These are phyloP conservation scores for Dendrocopos noguchii DNA, from an alignment of 2,113 vertebrate genomes.

Conservation along the genomic window DNA sequence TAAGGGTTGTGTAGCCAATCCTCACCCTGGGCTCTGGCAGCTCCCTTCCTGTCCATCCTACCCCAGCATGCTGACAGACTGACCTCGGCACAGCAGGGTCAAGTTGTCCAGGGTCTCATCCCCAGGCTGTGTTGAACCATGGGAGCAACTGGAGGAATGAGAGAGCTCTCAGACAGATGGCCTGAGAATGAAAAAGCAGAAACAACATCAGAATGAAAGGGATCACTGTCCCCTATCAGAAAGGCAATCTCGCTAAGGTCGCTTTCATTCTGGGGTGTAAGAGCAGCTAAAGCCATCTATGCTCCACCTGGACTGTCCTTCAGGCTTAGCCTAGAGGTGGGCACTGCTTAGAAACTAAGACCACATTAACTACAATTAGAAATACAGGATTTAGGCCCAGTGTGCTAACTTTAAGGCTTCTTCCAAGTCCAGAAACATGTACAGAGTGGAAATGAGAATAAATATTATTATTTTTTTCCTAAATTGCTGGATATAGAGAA, in stretches of 20 bases:
- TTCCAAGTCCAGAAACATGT: neutral
- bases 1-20: neutral
- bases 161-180: neutral
- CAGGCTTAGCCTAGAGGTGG: accelerated
- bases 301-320: too few species aligned
- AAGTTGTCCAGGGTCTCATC: too few species aligned
- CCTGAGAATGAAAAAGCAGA: neutral
- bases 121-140: neutral
- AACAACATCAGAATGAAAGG: neutral
- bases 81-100: neutral
- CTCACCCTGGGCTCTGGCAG: accelerated
- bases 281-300: neutral
- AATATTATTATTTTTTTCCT: neutral
- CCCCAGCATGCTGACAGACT: accelerated
- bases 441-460: neutral
- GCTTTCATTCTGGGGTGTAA: neutral
- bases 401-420: neutral
- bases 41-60: neutral
- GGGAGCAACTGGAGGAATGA: neutral
- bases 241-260: neutral
- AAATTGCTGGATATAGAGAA: neutral
- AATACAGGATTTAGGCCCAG: neutral
- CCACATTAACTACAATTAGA: neutral
- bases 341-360: neutral
- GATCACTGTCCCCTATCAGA: neutral